Evolutionary conservation across 2,113 vertebrate species (phyloP), one percentile per base, ranked within the genome.

Genomic region (Procavia capensis): DNA sequence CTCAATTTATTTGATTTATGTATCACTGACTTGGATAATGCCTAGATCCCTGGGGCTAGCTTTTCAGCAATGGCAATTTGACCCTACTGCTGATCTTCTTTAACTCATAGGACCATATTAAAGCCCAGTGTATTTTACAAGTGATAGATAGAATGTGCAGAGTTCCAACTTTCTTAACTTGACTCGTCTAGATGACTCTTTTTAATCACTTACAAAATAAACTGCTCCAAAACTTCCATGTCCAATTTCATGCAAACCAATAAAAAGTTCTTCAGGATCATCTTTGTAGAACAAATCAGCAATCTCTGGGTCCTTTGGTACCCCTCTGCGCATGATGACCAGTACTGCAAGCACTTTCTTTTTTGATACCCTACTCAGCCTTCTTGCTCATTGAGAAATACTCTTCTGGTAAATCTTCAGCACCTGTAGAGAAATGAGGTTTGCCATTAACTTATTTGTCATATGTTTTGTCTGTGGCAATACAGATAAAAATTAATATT

Each of bases 201-300:
- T 82, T 54, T 5, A 76, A 91, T 17, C 96, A 99, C 99, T 99
- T 94, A 99, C 99, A 96, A 99, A 99, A 83, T 99, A 99, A 97
- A 99, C 99, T 9, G 98, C 99, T 97, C 99, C 99, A 87, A 99
- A 99, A 86, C 99, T 99, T 94, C 99, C 99, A 98, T 99, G 99
- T 87, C 99, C 99, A 27, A 99, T 99, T 97, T 99, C 99, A 85
- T 99, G 98, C 85, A 99, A 97, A 79, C 98, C 99, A 92, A 99
- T 98, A 57, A 99, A 99, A 82, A 99, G 97, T 41, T 98, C 98
- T 76, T 99, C 99, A 24, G 99, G 99, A 96, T 99, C 99, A 95
- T 99, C 99, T 96, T 98, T 98, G 97, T 98, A 97, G 98, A 99
- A 99, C 4, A 99, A 97, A 70, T 99, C 98, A 66, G 98, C 98